phyloP scores from a whole-genome alignment of 2,797 vertebrate genomes.

The Champsocephalus gunnari region DNA sequence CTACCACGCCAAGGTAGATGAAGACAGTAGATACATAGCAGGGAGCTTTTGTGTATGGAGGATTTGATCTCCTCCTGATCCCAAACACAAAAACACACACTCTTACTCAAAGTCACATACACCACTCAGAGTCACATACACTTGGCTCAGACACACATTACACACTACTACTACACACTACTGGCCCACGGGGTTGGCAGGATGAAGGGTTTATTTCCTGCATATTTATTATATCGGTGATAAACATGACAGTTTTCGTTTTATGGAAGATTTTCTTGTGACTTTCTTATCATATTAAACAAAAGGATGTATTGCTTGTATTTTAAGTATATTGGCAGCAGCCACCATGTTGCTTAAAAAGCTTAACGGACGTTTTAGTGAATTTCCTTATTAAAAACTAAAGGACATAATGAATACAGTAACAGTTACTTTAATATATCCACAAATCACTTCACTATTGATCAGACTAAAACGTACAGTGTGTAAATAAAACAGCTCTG shows the following conservation, averaged over 20 bases:
- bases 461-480: background rate
- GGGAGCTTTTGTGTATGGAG: slow-evolving; percentile 69
- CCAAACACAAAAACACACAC: slow-evolving; percentile 50
- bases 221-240: slow-evolving; percentile 16
- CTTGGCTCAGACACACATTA: slow-evolving; percentile 13
- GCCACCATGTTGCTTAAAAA: background rate
- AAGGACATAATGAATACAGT: too few relatives aligned
- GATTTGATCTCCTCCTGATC: slow-evolving; percentile 72
- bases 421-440: too few relatives aligned
- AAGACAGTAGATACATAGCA: slow-evolving; percentile 74
- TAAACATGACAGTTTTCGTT: slow-evolving; percentile 11
- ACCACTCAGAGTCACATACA: slow-evolving; percentile 20
- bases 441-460: background rate
- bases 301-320: background rate
- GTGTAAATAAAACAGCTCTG: too few relatives aligned
- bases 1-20: slow-evolving; percentile 79
- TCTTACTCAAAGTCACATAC: slow-evolving; percentile 24
- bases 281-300: slow-evolving; percentile 16
- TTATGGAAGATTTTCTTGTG: background rate
- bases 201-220: slow-evolving; percentile 15
- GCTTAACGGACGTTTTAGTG: too few relatives aligned
- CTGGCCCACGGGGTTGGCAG: background rate
- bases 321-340: background rate
- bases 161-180: background rate
- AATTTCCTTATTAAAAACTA: too few relatives aligned